Conservation (phyloP, 2,888 invertebrate genomes). For the Rhamphomyia laevipes region DNA sequence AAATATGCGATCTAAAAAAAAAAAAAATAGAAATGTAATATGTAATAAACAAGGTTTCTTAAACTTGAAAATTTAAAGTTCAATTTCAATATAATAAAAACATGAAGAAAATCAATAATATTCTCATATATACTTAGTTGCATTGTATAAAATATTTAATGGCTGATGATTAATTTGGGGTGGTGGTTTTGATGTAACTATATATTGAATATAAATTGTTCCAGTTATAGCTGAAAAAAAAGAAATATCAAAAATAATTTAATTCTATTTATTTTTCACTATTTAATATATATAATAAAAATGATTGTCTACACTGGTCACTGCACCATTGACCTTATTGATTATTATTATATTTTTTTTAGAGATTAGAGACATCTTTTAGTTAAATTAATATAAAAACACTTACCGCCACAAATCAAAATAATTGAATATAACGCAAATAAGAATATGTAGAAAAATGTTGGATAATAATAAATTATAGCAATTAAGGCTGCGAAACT, state of each 20-base stretch:
- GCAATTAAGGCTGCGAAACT: slow-evolving; percentile 20
- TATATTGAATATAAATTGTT: slow-evolving; percentile 34
- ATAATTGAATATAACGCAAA: slow-evolving; percentile 33
- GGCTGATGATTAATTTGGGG: slow-evolving; percentile 28
- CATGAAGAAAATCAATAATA: background rate
- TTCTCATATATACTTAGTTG: slow-evolving; percentile 32
- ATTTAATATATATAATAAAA: too few species aligned
- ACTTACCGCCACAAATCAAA: slow-evolving; percentile 33
- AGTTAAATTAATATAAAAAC: background rate
- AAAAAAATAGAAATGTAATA: background rate
- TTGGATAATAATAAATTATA: slow-evolving; percentile 36
- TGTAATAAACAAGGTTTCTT: background rate
- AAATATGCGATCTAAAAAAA: slow-evolving; percentile 28
- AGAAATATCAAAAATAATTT: too few species aligned
- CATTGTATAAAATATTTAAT: slow-evolving; percentile 33
- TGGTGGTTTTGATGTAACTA: slow-evolving; percentile 32
- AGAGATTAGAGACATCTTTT: background rate
- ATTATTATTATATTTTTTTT: background rate
- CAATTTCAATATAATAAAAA: background rate
- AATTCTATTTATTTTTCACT: too few species aligned
- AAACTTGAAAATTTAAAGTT: background rate
- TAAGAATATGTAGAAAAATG: slow-evolving; percentile 34
- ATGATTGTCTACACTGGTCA: background rate
- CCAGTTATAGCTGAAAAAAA: slow-evolving; percentile 28
- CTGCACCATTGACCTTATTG: background rate